phyloP scores from a whole-genome alignment of 2,888 invertebrate species.

The Acanthopleura granulata region DNA sequence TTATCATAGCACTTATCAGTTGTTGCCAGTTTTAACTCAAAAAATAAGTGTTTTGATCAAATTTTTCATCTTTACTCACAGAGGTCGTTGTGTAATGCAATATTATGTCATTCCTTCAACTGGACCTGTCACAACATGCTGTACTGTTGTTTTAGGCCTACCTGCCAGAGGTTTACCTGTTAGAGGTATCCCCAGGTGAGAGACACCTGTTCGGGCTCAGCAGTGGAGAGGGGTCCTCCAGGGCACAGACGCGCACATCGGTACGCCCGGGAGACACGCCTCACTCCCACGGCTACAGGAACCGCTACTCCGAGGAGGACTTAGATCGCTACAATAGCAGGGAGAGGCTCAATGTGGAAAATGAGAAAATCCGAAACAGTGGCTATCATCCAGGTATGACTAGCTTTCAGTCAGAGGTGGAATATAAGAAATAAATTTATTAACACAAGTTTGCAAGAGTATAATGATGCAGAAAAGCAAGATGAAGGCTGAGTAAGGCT shows the following conservation, averaged over 20 bases:
- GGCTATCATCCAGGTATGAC: neutral
- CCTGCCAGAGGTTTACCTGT: constrained; percentile 61
- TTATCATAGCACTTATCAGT: too few species aligned
- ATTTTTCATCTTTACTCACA: too few species aligned
- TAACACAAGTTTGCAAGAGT: too few species aligned
- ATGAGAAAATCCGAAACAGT: constrained; percentile 7
- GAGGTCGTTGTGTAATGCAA: too few species aligned
- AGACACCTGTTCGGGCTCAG: constrained; percentile 38
- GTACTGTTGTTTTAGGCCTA: constrained; percentile 43
- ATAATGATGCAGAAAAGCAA: too few species aligned
- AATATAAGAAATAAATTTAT: too few species aligned
- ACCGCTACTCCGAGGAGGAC: constrained; percentile 5
- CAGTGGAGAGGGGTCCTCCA: constrained; percentile 41
- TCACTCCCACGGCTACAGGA: neutral
- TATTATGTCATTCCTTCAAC: neutral
- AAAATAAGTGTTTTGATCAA: too few species aligned
- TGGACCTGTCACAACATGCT: constrained; percentile 15
- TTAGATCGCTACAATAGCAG: constrained; percentile 9
- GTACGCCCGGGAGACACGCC: constrained; percentile 8
- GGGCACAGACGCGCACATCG: constrained; percentile 40
- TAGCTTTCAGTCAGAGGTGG: neutral
- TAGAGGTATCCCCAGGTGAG: constrained; percentile 53
- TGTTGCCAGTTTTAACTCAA: too few species aligned
- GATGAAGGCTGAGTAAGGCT: too few species aligned
- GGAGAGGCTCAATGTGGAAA: constrained; percentile 6